These are phyloP conservation scores for Paradoxurus hermaphroditus DNA, from an alignment of 2,113 vertebrate genomes.

Conservation along the genomic window DNA sequence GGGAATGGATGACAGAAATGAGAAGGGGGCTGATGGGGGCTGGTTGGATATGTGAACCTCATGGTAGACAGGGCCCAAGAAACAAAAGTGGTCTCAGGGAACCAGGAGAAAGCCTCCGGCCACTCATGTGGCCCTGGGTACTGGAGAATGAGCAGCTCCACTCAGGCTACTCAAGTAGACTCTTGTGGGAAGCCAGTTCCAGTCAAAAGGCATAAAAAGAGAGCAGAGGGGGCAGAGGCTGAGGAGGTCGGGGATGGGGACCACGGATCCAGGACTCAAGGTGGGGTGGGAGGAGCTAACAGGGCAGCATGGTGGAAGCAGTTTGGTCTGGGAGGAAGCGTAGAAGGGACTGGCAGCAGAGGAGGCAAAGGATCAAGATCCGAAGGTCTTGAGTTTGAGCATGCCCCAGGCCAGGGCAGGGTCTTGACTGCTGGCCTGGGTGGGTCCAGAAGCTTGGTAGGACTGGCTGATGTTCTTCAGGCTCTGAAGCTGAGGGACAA, in stretches of 20 bases:
- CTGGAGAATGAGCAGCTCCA: neutral
- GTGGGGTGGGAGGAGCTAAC: neutral
- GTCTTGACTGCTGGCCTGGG: neutral
- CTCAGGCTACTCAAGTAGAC: neutral
- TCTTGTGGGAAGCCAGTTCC: neutral
- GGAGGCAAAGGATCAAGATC: neutral
- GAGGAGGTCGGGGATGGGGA: neutral
- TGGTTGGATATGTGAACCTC: neutral
- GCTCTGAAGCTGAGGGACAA: neutral
- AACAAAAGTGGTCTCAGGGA: neutral
- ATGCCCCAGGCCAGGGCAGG: neutral
- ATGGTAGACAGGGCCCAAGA: neutral
- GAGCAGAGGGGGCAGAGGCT: neutral
- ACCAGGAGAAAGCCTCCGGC: neutral
- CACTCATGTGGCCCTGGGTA: neutral
- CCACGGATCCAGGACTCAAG: neutral
- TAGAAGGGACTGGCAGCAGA: no score
- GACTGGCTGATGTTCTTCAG: neutral
- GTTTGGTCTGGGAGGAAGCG: neutral
- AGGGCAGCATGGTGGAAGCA: neutral
- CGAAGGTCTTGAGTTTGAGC: neutral
- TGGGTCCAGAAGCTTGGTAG: neutral
- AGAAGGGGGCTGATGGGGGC: neutral
- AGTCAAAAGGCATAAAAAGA: neutral
- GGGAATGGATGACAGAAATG: neutral